These are phyloP conservation scores for Ellobium chinense DNA, from an alignment of 2,888 invertebrate species.

Conservation along the genomic window DNA sequence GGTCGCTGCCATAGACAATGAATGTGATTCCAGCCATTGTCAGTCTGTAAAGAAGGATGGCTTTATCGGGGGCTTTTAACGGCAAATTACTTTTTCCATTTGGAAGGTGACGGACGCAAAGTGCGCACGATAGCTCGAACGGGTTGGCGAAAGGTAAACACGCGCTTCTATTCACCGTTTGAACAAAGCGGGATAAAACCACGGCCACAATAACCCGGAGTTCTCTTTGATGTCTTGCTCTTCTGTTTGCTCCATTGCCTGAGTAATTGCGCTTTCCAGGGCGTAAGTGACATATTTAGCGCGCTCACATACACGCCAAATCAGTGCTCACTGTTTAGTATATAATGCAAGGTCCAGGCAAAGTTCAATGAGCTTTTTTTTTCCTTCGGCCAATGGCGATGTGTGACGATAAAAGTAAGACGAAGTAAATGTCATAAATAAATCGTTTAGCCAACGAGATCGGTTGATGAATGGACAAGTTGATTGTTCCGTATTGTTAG, in stretches of 20 bases:
- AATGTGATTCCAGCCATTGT: constrained; percentile 22
- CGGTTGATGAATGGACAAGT: constrained; percentile 1
- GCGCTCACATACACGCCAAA: neutral
- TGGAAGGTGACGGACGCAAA: constrained; percentile 30
- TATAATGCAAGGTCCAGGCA: too few relatives aligned
- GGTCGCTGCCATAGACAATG: constrained; percentile 22
- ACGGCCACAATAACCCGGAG: neutral
- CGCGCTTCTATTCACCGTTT: neutral
- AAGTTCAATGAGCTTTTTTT: too few relatives aligned
- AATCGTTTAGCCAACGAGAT: constrained; percentile 7
- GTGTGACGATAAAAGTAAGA: too few relatives aligned
- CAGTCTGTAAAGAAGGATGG: constrained; percentile 22
- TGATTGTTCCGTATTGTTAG: neutral
- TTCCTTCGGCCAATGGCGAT: too few relatives aligned
- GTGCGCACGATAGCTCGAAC: constrained; percentile 24
- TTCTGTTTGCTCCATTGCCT: neutral
- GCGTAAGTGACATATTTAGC: constrained; percentile 24
- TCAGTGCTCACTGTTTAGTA: neutral
- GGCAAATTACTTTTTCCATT: constrained; percentile 42
- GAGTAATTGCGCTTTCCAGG: constrained; percentile 22
- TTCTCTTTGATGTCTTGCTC: constrained; percentile 32
- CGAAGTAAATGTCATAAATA: neutral
- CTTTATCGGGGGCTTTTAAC: constrained; percentile 38
- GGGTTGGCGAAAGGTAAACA: constrained; percentile 14
- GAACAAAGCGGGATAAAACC: constrained; percentile 9